Percentiles rank a stretch among this genome's conserved stretches.
Evolutionary conservation across 1,140 invertebrate species (phyloP).

Genomic region (Trichoplusia ni): DNA sequence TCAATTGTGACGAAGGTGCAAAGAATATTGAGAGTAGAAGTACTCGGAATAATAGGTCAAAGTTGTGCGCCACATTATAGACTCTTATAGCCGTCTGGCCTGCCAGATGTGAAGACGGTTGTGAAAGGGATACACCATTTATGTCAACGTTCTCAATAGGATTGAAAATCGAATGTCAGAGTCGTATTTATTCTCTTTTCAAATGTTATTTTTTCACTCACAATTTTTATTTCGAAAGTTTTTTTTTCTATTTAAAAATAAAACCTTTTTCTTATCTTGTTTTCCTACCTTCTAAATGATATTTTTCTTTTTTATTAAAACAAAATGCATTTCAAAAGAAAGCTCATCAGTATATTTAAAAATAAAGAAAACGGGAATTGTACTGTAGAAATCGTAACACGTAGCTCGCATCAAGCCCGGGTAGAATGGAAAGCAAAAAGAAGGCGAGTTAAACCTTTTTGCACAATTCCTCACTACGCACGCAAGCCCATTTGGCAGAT

Average conservation of each 20-base stretch:
- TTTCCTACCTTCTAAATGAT: not conserved
- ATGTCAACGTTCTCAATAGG: conserved; percentile 2
- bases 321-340: too few species aligned
- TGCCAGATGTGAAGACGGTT: conserved; percentile 1
- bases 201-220: too few species aligned
- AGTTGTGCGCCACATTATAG: conserved; percentile 10
- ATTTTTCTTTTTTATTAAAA: not conserved
- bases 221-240: too few species aligned
- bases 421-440: not conserved
- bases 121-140: not conserved
- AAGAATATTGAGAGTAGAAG: conserved; percentile 47
- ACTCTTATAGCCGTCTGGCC: not conserved
- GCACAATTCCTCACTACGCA: conserved; percentile 6
- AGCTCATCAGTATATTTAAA: too few species aligned
- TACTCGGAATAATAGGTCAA: conserved; percentile 42
- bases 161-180: conserved; percentile 12
- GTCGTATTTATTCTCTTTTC: too few species aligned
- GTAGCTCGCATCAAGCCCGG: conserved; percentile 8
- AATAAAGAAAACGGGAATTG: not conserved
- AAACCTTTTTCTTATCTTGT: not conserved
- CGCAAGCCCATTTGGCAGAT: not conserved
- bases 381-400: conserved; percentile 4
- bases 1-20: conserved; percentile 51
- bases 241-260: too few species aligned
- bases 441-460: not conserved